phyloP scores from a whole-genome alignment of 2,797 vertebrate genomes.

The Holocentrus rufus region DNA sequence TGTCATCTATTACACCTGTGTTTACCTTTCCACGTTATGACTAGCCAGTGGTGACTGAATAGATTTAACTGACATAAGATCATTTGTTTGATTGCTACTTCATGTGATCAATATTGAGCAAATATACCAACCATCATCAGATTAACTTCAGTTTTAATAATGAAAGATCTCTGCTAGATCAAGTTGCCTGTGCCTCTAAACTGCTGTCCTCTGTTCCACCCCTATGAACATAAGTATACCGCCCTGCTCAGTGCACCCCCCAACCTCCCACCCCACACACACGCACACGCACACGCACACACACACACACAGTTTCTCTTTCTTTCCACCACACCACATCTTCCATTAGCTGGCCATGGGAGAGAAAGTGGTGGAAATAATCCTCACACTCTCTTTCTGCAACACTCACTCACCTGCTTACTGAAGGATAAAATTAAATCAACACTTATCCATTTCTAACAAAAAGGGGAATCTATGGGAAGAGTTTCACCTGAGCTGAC shows the following conservation, averaged over 20 bases:
- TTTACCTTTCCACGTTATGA: no score
- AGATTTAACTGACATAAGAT: no score
- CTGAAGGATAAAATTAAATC: conserved; percentile 58
- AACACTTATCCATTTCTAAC: conserved; percentile 31
- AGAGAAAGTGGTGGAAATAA: conserved; percentile 79
- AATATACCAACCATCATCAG: no score
- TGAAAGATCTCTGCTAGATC: no score
- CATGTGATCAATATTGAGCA: no score
- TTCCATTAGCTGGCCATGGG: conserved; percentile 65
- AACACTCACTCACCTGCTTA: conserved; percentile 41
- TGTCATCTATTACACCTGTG: no score
- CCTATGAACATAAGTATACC: conserved; percentile 9
- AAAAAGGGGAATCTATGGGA: neutral
- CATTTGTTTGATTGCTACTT: no score
- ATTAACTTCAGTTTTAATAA: no score
- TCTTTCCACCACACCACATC: conserved; percentile 6
- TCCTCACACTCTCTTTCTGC: conserved; percentile 56
- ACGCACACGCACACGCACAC: conserved; percentile 31
- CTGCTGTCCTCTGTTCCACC: neutral
- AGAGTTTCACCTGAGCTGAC: no score
- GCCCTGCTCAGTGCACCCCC: neutral
- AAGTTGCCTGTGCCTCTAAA: neutral
- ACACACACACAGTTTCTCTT: conserved; percentile 17
- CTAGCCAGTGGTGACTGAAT: no score
- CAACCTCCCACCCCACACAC: conserved; percentile 4